phyloP scores from a whole-genome alignment of 2,888 invertebrate species.

The Nineta flava region DNA sequence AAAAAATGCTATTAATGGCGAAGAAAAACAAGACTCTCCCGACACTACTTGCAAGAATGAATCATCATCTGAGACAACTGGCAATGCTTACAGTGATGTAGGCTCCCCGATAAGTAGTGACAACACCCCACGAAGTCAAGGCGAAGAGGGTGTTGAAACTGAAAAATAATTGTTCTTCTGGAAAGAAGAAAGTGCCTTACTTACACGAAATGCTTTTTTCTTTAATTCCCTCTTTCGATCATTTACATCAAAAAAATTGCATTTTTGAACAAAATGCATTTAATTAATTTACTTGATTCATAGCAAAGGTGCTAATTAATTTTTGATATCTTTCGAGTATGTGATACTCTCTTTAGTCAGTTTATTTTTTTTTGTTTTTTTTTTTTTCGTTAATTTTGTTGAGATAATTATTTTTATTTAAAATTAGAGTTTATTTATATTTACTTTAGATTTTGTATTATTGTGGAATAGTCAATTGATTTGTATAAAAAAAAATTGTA shows the following conservation, averaged over 20 bases:
- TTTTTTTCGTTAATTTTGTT: constrained; percentile 1
- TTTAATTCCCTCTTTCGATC: not conserved
- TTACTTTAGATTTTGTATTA: not conserved
- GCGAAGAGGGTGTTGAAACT: constrained; percentile 1
- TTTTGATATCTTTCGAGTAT: not conserved
- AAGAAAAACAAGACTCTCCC: not conserved
- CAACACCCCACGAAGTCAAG: constrained; percentile 6
- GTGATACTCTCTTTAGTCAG: constrained; percentile 2
- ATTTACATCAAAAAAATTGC: not conserved
- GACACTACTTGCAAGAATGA: constrained; percentile 10
- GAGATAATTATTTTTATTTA: not conserved
- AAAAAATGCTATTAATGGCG: constrained; percentile 6
- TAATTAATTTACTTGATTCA: not conserved
- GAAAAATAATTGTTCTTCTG: constrained; percentile 1
- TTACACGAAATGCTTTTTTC: not conserved
- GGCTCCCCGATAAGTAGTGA: constrained; percentile 5
- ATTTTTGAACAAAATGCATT: not conserved
- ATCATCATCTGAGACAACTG: constrained; percentile 6
- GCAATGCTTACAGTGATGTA: constrained; percentile 5
- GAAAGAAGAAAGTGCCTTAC: constrained; percentile 4
- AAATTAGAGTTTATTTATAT: constrained; percentile 4
- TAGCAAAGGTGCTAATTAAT: constrained; percentile 4
- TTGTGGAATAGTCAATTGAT: not conserved
- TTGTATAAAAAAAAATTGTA: not conserved
- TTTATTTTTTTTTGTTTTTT: not conserved